Percentiles rank a stretch among this genome's conserved stretches.
Conservation (phyloP, 2,797 vertebrate species). For the Phrynocephalus vlangalii region DNA sequence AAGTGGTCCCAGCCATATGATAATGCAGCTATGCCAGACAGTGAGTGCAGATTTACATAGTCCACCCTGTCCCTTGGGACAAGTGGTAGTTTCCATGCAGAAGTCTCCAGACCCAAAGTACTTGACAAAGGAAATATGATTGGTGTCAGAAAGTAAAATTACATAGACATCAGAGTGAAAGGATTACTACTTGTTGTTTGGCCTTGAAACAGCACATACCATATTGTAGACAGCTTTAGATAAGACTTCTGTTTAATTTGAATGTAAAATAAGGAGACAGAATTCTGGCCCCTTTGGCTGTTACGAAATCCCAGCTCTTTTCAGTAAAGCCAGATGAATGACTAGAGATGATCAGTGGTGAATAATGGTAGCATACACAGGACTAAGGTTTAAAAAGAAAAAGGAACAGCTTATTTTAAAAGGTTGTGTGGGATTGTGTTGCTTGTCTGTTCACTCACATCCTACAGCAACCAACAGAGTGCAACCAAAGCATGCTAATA, state of each 20-base stretch:
- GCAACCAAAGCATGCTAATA: not conserved
- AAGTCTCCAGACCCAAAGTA: slow-evolving; percentile 16
- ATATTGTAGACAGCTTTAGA: not conserved
- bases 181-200: not conserved
- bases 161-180: not conserved
- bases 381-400: no score
- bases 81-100: not conserved
- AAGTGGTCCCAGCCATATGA: slow-evolving; percentile 39
- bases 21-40: not conserved
- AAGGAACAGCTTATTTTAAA: no score
- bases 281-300: not conserved
- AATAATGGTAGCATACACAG: not conserved
- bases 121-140: not conserved
- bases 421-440: not conserved
- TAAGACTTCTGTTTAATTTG: not conserved
- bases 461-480: not conserved
- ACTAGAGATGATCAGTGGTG: not conserved
- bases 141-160: not conserved
- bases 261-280: not conserved
- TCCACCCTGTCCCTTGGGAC: not conserved
- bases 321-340: not conserved
- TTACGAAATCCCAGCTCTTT: not conserved
- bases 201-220: not conserved
- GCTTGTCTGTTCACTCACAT: not conserved
- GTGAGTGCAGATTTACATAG: slow-evolving; percentile 17